Evolutionary conservation across 2,888 invertebrate genomes (phyloP), one percentile per base, ranked within the genome.

Genomic region (Tuberolachnus salignus): DNA sequence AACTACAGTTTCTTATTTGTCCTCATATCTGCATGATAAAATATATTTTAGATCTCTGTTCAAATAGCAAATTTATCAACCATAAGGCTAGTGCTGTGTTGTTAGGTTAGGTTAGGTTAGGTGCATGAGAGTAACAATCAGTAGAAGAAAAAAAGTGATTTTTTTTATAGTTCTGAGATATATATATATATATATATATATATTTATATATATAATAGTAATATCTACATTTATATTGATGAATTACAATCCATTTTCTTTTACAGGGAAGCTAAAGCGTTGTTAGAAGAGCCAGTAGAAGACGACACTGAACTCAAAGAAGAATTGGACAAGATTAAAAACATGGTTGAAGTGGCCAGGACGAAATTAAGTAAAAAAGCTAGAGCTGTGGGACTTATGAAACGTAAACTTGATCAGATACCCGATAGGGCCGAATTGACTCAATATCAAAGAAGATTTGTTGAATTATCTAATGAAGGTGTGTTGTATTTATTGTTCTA

Each of bases 391-490:
- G 90, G 94, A 19, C 88, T 90, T 14, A 89, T 97, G 82, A 92
- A 94, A 80, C 88, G 95, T 42, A 93, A 94, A 84, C 87, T 98
- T 80, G 98, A 98, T 85, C 95, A 96, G 84, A 91, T 97, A 80
- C 98, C 98, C 0, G 93, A 94, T 49, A 89, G 96, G 81, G 94
- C 95, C 0, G 98, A 99, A 85, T 87, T 98, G 74, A 90, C 94
- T 73, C 98, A 99, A 85, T 98, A 99, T 86, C 97, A 98, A 85
- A 90, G 94, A 84, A 88, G 98, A 83, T 98, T 99, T 86, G 89
- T 98, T 84, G 98, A 98, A 87, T 89, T 98, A 11, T 97, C 97
- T 85, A 95, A 96, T 87, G 97, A 94, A 90, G 93, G 93, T 92
- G 84, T 63, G 6, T 6, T 49, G 4, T 66, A 74, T 51, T 61